These are phyloP conservation scores for Teleogryllus occipitalis DNA, from an alignment of 1,140 invertebrate species.

Conservation along the genomic window DNA sequence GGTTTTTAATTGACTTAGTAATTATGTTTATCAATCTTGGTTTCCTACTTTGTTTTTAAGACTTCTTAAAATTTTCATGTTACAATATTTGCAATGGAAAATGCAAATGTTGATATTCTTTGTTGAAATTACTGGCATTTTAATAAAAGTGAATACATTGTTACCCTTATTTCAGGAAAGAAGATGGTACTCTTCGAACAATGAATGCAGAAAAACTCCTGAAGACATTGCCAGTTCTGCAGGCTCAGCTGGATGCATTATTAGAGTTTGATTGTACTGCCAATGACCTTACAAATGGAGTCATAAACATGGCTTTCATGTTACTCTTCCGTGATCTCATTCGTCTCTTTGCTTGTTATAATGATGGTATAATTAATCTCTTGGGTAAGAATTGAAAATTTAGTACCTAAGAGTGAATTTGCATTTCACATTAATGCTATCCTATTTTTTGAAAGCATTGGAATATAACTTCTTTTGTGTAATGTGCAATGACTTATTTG, in stretches of 20 bases:
- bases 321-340: constrained; percentile 97
- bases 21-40: too few species aligned
- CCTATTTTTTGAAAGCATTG: too few species aligned
- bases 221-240: constrained; percentile 88
- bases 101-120: too few species aligned
- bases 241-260: constrained; percentile 83
- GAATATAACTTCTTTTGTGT: not conserved
- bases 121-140: too few species aligned
- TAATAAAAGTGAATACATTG: too few species aligned
- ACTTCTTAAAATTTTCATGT: too few species aligned
- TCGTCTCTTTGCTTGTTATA: constrained; percentile 97
- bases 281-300: constrained; percentile 95
- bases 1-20: too few species aligned
- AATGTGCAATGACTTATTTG: not conserved
- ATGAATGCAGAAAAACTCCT: constrained; percentile 97
- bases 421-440: too few species aligned
- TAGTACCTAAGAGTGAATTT: too few species aligned
- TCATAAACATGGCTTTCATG: constrained; percentile 98
- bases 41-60: too few species aligned
- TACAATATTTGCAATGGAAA: too few species aligned
- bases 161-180: constrained; percentile 61
- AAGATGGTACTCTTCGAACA: constrained; percentile 91
- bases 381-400: constrained; percentile 49
- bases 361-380: constrained; percentile 99
- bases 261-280: constrained; percentile 96